Evolutionary conservation across 2,888 invertebrate species (phyloP).

Genomic region (Lymantria dispar): DNA sequence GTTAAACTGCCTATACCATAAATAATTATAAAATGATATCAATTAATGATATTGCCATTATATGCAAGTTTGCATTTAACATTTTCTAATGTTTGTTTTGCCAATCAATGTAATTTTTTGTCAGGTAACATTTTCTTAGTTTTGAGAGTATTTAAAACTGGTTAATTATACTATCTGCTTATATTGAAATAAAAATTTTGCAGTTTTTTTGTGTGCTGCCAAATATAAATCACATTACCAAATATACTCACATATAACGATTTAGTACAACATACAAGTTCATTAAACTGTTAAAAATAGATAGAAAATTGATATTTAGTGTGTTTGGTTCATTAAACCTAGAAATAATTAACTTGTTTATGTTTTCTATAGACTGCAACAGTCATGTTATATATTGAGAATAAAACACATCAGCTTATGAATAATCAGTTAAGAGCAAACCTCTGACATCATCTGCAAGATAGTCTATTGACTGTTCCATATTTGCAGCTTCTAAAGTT

Average conservation of each 20-base stretch:
- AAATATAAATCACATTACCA: not conserved
- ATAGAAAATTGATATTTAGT: constrained; percentile 2
- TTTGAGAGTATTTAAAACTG: no score
- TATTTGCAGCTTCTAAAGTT: not conserved
- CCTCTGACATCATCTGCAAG: constrained; percentile 44
- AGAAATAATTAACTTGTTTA: not conserved
- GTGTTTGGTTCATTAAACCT: not conserved
- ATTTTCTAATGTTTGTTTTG: no score
- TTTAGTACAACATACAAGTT: constrained; percentile 2
- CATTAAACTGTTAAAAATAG: constrained; percentile 17
- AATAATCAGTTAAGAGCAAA: constrained; percentile 35
- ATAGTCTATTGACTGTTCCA: constrained; percentile 3
- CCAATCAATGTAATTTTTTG: no score
- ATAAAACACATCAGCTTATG: constrained; percentile 18
- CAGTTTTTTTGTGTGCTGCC: no score
- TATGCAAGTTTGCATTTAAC: no score
- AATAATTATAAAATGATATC: no score
- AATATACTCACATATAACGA: not conserved
- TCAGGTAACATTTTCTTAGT: no score
- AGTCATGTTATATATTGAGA: not conserved
- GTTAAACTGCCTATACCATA: no score
- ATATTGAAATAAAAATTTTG: no score
- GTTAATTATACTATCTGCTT: no score
- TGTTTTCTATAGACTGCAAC: no score
- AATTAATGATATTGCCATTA: no score